These are phyloP conservation scores for Serripes groenlandicus DNA, from an alignment of 2,888 invertebrate species.

Conservation along the genomic window DNA sequence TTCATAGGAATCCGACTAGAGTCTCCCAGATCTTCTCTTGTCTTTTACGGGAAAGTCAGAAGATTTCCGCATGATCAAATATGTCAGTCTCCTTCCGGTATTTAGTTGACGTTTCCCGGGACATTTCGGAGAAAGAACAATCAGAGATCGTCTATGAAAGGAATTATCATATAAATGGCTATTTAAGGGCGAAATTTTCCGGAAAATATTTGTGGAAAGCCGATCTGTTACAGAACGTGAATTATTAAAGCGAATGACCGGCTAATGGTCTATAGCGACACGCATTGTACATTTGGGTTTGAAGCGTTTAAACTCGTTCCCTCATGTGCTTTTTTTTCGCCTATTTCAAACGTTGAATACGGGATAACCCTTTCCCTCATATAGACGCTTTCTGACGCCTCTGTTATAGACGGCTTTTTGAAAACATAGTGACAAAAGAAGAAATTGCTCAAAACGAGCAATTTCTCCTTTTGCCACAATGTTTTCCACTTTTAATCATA, in stretches of 20 bases:
- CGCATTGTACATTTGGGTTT: no score
- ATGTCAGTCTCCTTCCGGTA: slow-evolving; percentile 53
- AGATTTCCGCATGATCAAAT: slow-evolving; percentile 64
- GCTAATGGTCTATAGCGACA: slow-evolving; percentile 12
- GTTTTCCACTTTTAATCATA: no score
- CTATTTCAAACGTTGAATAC: no score
- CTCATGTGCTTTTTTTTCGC: no score
- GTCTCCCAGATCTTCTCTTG: slow-evolving; percentile 42
- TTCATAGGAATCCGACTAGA: slow-evolving; percentile 65
- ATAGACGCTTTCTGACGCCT: no score
- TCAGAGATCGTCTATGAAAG: slow-evolving; percentile 52
- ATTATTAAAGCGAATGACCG: slow-evolving; percentile 17
- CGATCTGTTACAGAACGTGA: slow-evolving; percentile 9
- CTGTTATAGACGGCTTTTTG: no score
- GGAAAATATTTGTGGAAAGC: slow-evolving; percentile 22
- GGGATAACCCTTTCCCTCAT: no score
- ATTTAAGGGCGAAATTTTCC: slow-evolving; percentile 48
- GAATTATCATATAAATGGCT: slow-evolving; percentile 71
- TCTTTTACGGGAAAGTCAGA: slow-evolving; percentile 52
- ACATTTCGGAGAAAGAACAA: slow-evolving; percentile 40
- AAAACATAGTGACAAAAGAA: no score
- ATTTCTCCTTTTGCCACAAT: no score
- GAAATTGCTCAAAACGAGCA: no score
- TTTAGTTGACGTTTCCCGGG: slow-evolving; percentile 59
- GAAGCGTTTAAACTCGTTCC: no score